Conservation (phyloP, 30 jellyfish, hydroid and myxozoan species). For the Aurelia sp. region DNA sequence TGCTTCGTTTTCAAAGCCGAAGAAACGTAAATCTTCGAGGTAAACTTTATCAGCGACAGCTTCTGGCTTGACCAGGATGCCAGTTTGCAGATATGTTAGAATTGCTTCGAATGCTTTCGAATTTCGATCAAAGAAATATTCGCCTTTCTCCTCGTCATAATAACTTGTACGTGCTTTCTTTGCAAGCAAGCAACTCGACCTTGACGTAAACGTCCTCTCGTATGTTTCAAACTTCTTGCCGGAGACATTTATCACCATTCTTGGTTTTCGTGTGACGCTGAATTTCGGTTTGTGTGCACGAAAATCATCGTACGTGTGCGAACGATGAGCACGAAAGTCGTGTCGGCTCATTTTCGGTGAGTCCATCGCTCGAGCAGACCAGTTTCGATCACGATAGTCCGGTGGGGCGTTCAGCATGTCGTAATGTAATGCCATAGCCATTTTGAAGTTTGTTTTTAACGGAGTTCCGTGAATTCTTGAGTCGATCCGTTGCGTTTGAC, state of each 20-base stretch:
- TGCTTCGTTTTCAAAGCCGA: conserved; percentile 86
- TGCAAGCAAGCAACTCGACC: conserved; percentile 54
- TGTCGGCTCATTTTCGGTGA: conserved; percentile 30
- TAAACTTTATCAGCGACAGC: conserved; percentile 74
- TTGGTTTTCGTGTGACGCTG: conserved; percentile 43
- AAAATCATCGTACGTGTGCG: conserved; percentile 25
- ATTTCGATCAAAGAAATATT: conserved; percentile 80
- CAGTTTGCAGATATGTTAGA: conserved; percentile 80
- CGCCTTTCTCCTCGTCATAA: conserved; percentile 61
- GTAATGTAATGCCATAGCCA: conserved; percentile 59
- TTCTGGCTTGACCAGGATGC: conserved; percentile 76
- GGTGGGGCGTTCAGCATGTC: conserved; percentile 64
- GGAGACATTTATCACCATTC: conserved; percentile 74
- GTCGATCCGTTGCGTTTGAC: too few relatives aligned
- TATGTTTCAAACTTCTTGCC: conserved; percentile 83
- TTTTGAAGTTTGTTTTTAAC: neutral
- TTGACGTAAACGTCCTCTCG: conserved; percentile 69
- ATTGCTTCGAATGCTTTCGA: conserved; percentile 81
- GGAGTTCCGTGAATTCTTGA: too few relatives aligned
- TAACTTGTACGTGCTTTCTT: conserved; percentile 56
- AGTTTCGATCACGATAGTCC: conserved; percentile 51
- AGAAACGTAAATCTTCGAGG: conserved; percentile 77
- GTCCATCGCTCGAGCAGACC: conserved; percentile 21
- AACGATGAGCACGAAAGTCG: conserved; percentile 13
- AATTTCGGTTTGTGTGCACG: conserved; percentile 18